A percentile compares a stretch with the other conserved stretches of the same genome.
These are phyloP conservation scores for Ectemnius continuus DNA, from an alignment of 2,888 invertebrate genomes.

Conservation along the genomic window DNA sequence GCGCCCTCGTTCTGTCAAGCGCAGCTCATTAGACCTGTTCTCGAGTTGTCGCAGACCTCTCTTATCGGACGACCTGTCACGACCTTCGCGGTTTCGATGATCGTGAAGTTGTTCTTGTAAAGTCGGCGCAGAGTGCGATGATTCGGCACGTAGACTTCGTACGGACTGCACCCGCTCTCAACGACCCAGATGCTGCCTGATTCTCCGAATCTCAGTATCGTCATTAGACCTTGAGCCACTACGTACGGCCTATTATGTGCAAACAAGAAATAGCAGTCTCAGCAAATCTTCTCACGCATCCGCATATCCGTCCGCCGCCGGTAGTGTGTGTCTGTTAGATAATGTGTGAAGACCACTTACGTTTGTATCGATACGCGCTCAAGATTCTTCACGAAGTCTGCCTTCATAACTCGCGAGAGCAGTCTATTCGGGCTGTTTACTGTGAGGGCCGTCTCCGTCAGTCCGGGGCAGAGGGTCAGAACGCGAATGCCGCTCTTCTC, in stretches of 20 bases:
- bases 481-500: slow-evolving; percentile 75
- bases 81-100: slow-evolving; percentile 52
- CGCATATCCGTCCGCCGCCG: slow-evolving; percentile 1
- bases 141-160: slow-evolving; percentile 70
- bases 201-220: slow-evolving; percentile 62
- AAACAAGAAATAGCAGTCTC: not conserved
- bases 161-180: slow-evolving; percentile 70
- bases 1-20: slow-evolving; percentile 55
- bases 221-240: slow-evolving; percentile 72
- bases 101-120: slow-evolving; percentile 71
- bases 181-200: slow-evolving; percentile 73
- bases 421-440: slow-evolving; percentile 71
- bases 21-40: slow-evolving; percentile 69
- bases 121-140: slow-evolving; percentile 66
- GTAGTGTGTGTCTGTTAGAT: not conserved
- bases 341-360: slow-evolving; percentile 56
- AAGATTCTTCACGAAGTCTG: slow-evolving; percentile 73
- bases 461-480: slow-evolving; percentile 75
- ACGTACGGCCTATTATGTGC: slow-evolving; percentile 65
- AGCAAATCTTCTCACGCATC: not conserved
- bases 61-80: slow-evolving; percentile 63
- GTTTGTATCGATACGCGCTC: slow-evolving; percentile 73
- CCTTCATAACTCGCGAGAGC: slow-evolving; percentile 72
- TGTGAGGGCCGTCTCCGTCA: slow-evolving; percentile 74
- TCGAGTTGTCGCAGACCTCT: slow-evolving; percentile 69